Base-by-base conservation (phyloP, 1,140 invertebrate species). In the Dendroctonus valens region DNA sequence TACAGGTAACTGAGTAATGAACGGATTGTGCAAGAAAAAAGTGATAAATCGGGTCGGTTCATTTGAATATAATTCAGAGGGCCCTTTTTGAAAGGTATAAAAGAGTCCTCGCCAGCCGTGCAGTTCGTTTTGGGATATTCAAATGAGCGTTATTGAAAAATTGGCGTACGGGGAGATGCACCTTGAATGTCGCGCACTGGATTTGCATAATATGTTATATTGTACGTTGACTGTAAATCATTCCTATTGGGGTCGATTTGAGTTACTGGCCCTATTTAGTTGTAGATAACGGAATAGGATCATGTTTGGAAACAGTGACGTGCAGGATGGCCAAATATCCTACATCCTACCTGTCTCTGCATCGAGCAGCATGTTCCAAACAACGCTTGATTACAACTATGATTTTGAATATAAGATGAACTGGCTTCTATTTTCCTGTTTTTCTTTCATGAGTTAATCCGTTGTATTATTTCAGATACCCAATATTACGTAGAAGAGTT, bases 131-230 rank as follows among this genome's bases (percentile, higher is more conserved):
- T 52, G 52, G 42, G 62, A 65, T 65, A 65, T 65, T 65, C 62
- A 65, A 65, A 65, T 65, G 62, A 65, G 53, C 12, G 52, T 57
- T 65, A 65, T 65, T 57, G 62, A 65, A 65, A 65, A 65, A 65
- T 65, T 65, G 62, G 52, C 62, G 42, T 54, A 46, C 62, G 50
- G 62, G 62, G 62, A 26, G 50, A 52, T 65, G 53, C 62, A 65
- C 62, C 53, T 65, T 65, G 62, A 54, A 53, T 54, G 59, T 3
- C 46, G 46, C 38, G 59, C 26, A 26, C 7, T 38, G 59, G 59
- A 65, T 65, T 65, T 65, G 53, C 62, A 65, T 65, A 65, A 65
- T 65, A 46, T 57, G 53, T 52, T 52, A 54, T 65, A 65, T 65
- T 65, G 62, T 65, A 54, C 53, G 50, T 44, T 50, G 12, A 49